Base-by-base conservation (phyloP, 1,140 invertebrate species). In the Leptoteleia sp. region DNA sequence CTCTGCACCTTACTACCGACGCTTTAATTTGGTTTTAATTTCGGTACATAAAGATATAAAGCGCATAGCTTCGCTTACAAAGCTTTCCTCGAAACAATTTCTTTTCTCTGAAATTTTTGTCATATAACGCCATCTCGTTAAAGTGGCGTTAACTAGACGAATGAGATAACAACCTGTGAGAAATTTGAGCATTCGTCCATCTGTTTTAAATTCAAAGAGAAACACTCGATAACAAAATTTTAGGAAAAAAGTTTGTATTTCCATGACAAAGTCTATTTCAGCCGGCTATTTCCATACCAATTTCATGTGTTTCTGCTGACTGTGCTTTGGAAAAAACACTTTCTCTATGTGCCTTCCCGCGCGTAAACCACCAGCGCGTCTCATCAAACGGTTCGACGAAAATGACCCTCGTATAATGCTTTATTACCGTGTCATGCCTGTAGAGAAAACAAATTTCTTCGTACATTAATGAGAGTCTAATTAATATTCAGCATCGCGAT, bases 231-330 rank as follows among this genome's bases (percentile, higher is more conserved):
- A 73, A 73, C 70, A 64, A 73, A 73, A 73, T 73, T 72, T 42
- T 42, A 38, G 48, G 42, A 43, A 65, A 72, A 73, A 64, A 64
- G 38, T 48, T 52, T 62, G 42, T 73, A 73, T 73, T 73, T 73
- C 59, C 70, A 73, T 73, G 50, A 73, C 70, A 73, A 73, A 73
- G 70, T 73, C 48, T 54, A 48, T 64, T 64, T 73, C 70, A 48
- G 59, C 7, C 25, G 27, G 59, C 59, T 54, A 73, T 73, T 73
- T 72, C 47, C 68, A 72, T 61, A 72, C 37, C 55, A 72, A 72
- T 72, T 62, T 54, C 37, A 72, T 54, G 55, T 54, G 57, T 72
- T 72, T 52, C 48, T 72, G 68, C 48, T 62, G 57, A 72, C 54
- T 57, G 67, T 42, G 54, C 45, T 59, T 48, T 42, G 55, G 8